These are phyloP conservation scores for Cirrhinus molitorella DNA, from an alignment of 2,797 vertebrate species.

Conservation along the genomic window DNA sequence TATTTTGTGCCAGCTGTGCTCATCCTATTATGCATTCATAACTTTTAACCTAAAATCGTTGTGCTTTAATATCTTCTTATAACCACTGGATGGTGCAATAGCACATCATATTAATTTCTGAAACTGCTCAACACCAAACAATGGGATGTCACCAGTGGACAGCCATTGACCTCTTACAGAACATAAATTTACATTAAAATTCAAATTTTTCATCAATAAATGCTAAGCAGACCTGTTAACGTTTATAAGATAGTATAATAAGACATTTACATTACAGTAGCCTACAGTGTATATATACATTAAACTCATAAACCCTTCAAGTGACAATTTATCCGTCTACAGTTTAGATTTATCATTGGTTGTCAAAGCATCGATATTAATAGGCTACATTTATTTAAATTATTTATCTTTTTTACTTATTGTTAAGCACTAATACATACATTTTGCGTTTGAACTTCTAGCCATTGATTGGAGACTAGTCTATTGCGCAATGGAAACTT, in stretches of 20 bases:
- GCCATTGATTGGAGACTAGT: background rate
- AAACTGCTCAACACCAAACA: background rate
- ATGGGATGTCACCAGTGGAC: background rate
- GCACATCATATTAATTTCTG: background rate
- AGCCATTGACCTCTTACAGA: background rate
- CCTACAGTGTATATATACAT: background rate
- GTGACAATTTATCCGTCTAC: background rate
- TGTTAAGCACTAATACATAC: background rate
- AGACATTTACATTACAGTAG: background rate
- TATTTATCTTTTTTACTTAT: background rate
- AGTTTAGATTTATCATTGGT: too few species aligned
- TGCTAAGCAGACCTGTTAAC: background rate
- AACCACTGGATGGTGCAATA: constrained; percentile 48
- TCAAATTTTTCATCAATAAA: background rate
- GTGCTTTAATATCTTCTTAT: background rate
- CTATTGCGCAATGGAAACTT: background rate
- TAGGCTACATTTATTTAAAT: background rate
- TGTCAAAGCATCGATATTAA: background rate
- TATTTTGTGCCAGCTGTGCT: background rate
- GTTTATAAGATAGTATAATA: background rate
- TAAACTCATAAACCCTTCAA: background rate
- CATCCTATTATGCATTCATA: background rate
- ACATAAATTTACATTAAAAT: background rate
- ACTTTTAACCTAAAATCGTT: background rate
- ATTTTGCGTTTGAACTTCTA: background rate